These are phyloP conservation scores for Blastobasis lacticolella DNA, from an alignment of 2,888 invertebrate genomes.

Conservation along the genomic window DNA sequence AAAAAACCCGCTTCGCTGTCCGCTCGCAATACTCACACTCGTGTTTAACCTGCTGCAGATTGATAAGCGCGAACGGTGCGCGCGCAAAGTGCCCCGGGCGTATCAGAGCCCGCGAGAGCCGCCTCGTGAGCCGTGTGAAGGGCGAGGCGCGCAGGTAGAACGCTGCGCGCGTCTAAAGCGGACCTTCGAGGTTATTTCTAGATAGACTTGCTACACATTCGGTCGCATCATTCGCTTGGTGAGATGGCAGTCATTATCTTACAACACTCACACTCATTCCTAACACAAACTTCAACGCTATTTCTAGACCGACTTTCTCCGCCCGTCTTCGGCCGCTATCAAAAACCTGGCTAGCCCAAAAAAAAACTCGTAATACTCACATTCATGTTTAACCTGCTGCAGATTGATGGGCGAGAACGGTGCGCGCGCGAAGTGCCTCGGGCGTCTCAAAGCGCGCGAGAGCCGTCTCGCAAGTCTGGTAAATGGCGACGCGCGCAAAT, in stretches of 20 bases:
- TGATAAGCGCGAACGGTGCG: slow-evolving; percentile 86
- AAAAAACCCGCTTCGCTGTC: no score
- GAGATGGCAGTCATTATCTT: no score
- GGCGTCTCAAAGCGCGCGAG: slow-evolving; percentile 86
- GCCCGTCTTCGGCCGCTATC: no score
- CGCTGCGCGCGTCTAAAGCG: slow-evolving; percentile 96
- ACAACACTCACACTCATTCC: no score
- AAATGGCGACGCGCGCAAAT: slow-evolving; percentile 92
- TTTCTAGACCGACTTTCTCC: no score
- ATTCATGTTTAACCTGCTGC: slow-evolving; percentile 90
- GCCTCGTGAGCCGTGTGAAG: slow-evolving; percentile 90
- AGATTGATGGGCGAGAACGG: slow-evolving; percentile 87
- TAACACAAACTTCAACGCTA: no score
- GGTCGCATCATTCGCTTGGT: no score
- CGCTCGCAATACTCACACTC: slow-evolving; percentile 78
- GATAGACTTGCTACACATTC: no score
- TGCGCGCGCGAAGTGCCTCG: slow-evolving; percentile 90
- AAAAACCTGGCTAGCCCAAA: no score
- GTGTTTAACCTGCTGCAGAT: slow-evolving; percentile 87
- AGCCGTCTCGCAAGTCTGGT: slow-evolving; percentile 92
- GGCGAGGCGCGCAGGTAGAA: slow-evolving; percentile 96
- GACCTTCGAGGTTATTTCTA: no score
- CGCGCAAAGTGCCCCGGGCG: slow-evolving; percentile 90
- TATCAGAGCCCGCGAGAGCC: slow-evolving; percentile 87
- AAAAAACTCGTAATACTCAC: slow-evolving; percentile 68